Base-by-base conservation (phyloP, 2,888 invertebrate species). In the Carterocephalus palaemon region DNA sequence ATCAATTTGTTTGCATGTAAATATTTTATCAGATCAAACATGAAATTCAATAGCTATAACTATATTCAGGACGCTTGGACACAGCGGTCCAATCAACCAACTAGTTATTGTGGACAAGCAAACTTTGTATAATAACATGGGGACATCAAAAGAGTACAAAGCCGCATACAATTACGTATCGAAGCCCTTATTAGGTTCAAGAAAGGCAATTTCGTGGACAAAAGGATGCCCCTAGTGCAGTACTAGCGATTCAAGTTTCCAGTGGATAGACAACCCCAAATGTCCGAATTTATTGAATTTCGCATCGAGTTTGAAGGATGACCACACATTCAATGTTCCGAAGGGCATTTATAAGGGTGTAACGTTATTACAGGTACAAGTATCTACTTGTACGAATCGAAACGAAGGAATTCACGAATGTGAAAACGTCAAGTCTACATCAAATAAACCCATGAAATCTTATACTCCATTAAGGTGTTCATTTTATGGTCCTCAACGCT, bases 151-250 rank as follows among this genome's bases (percentile, higher is more conserved):
- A 76, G 75, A 72, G 66, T 67, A 70, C 70, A 75, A 74, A 73
- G 67, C 79, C 75, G 81, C 82, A 32, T 82, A 80, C 75, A 71
- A 70, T 73, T 65, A 83, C 82, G 81, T 83, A 59, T 62, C 67
- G 73, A 71, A 72, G 71, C 69, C 78, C 78, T 77, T 83, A 82
- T 81, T 83, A 82, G 65, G 72, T 68, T 65, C 74, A 73, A 71
- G 70, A 74, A 78, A 81, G 78, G 81, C 80, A 81, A 86, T 86
- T 85, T 82, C 52, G 71, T 60, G 78, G 80, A 85, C 83, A 86
- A 85, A 81, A 79, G 81, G 72, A 67, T 64, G 69, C 71, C 81
- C 72, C 73, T 64, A 59, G 64, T 61, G 57, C 47, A 52, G 48
- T 59, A 56, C 56, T n/a, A 79, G 75, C 78, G 67, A 75, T 80